Base-by-base conservation (phyloP, 2,113 vertebrate genomes). In the Urocolius indicus region DNA sequence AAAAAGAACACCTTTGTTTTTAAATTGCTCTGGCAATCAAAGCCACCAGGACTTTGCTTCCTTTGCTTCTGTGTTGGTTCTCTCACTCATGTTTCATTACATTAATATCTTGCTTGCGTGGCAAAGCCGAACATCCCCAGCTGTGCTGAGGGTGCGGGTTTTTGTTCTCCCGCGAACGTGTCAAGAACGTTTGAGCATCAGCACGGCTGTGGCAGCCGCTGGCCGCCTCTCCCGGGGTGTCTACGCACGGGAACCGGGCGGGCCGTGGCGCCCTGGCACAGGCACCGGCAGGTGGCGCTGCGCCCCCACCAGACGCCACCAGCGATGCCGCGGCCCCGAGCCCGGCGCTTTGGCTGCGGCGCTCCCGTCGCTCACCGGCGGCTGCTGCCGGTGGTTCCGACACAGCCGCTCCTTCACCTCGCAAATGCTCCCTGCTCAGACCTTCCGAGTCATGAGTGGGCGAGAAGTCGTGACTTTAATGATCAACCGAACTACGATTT, bases 31-130 rank as follows among this genome's bases (percentile, higher is more conserved):
- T 49, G 52, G 34, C 52, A 43, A 43, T n/a, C 19, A 23, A 23
- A 67, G 15, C 24, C 23, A 22, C 62, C 4, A 2, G 52, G 16
- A 57, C 51, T 85, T 41, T 43, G 29, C 15, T 41, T 36, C 11
- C 15, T 41, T 36, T 11, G 5, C 7, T 17, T 34, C 11, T 54
- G 22, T 62, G 5, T 38, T 6, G 36, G 24, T 27, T 14, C 24
- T 27, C 51, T 27, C 51, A 13, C 13, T 24, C 51, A 14, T 24
- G 21, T 9, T 14, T 58, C 23, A 15, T 27, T 45, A 45, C n/a
- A n/a, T n/a, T 10, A 5, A 17, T 4, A 3, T 26, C n/a, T 19
- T 5, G 14, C 1, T 20, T 8, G 49, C 4, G 43, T 12, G 24
- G 30, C 10, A 15, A 19, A 19, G 24, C 46, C 16, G 17, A 36